Evolutionary conservation across 2,113 vertebrate genomes (phyloP), one percentile per base, ranked within the genome.

Genomic region (Ascaphus truei): DNA sequence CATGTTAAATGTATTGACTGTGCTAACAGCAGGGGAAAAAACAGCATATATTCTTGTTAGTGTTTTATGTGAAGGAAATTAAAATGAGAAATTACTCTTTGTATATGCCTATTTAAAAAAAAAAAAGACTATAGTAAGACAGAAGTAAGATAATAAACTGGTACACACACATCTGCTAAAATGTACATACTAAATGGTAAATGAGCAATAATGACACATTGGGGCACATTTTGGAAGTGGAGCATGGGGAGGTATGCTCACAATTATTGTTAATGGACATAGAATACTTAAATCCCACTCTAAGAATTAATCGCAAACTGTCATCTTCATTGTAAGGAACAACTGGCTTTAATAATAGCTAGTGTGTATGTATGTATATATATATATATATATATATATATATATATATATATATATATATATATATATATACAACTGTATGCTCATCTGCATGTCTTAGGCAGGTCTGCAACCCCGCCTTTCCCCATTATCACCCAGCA

Each of bases 121-220:
- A 68, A 68, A 31, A 57, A 13, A 34, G 33, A 61, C 57, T 39
- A 41, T 61, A 39, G 57, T 39, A 71, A 52, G 58, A 31, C 47
- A 58, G 47, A 61, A 52, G 67, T 61, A 41, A 37, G 34, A 56
- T 71, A 43, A 71, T 71, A 61, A 52, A 52, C 22, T 50, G 33
- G 57, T 31, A 61, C 18, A 57, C 18, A 57, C 67, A 61, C 66
- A 71, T 71, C 67, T 71, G 45, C 66, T 69, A 71, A 71, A 71
- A 71, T 61, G 67, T 61, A 61, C 45, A 61, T 71, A 61, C 45
- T 61, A 71, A 71, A 71, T 61, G 47, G 16, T 71, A 52, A 60
- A 71, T 59, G 33, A 52, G 67, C 47, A 52, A 71, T 71, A 61
- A 61, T 69, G 56, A 69, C 66, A 71, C 56, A 41, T 71, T 30